Conservation (phyloP, 2,797 vertebrate species). For the Oryzias dopingdopingensis region DNA sequence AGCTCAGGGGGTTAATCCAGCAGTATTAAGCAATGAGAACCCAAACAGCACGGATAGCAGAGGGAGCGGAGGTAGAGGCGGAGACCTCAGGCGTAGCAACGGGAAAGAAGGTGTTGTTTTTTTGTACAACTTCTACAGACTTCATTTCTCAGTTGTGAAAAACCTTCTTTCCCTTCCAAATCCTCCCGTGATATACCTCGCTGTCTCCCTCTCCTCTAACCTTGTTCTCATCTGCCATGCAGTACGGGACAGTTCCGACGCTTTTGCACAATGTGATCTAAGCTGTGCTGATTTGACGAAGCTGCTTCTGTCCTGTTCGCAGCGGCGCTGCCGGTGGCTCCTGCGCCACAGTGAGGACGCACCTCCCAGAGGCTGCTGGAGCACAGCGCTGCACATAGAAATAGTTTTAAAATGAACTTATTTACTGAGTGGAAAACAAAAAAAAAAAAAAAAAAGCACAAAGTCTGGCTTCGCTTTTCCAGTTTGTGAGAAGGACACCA, state of each 20-base stretch:
- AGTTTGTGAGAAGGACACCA: conserved; percentile 59
- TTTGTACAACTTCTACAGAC: conserved; percentile 61
- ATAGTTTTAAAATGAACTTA: conserved; percentile 49
- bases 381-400: conserved; percentile 37
- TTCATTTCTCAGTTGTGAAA: conserved; percentile 64
- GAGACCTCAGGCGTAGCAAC: conserved; percentile 58
- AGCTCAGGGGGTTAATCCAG: conserved; percentile 19
- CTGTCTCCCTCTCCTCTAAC: conserved; percentile 58
- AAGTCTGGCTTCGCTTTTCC: conserved; percentile 56
- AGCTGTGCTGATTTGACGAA: conserved; percentile 16
- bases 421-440: conserved; percentile 55
- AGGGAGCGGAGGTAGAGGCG: conserved; percentile 55
- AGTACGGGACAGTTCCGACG: conserved; percentile 32
- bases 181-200: conserved; percentile 69
- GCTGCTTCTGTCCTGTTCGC: conserved; percentile 13
- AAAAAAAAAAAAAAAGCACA: conserved; percentile 50
- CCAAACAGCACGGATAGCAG: conserved; percentile 47
- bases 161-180: conserved; percentile 68
- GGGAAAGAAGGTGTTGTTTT: conserved; percentile 57
- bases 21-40: conserved; percentile 69
- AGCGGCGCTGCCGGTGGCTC: conserved; percentile 24
- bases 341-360: conserved; percentile 13
- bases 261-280: conserved; percentile 23
- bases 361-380: conserved; percentile 19
- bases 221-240: conserved; percentile 32